Evolutionary conservation across 2,888 invertebrate species (phyloP).

Genomic region (Anthoptus insignis): DNA sequence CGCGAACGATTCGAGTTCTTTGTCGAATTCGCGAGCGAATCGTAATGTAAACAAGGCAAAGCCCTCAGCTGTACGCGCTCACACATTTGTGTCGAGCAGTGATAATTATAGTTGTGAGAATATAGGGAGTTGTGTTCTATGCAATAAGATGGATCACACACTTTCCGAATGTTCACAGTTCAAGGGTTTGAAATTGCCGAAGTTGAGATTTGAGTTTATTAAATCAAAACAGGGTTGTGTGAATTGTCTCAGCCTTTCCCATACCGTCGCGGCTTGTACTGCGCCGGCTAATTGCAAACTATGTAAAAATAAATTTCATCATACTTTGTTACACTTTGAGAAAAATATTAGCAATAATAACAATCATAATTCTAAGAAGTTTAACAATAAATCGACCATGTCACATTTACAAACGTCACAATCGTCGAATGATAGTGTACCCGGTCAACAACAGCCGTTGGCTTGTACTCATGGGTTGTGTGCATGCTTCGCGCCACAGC

Average conservation of each 20-base stretch:
- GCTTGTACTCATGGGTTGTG: not conserved
- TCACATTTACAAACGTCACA: not conserved
- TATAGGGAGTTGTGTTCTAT: not conserved
- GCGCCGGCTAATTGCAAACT: not conserved
- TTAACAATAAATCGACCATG: not conserved
- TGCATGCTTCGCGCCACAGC: not conserved
- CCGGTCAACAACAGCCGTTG: not conserved
- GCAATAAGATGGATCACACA: not conserved
- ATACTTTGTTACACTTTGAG: not conserved
- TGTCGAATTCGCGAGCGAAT: not conserved
- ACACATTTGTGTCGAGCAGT: not conserved
- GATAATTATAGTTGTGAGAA: not conserved
- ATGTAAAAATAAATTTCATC: not conserved
- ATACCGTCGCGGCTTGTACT: not conserved
- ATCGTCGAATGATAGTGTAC: not conserved
- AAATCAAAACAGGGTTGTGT: constrained; percentile 5
- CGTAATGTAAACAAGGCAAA: not conserved
- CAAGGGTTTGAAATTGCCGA: not conserved
- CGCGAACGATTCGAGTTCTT: not conserved
- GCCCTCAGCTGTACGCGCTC: not conserved
- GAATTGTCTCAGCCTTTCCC: not conserved
- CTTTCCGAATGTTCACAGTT: constrained; percentile 6
- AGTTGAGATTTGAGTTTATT: not conserved
- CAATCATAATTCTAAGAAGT: not conserved
- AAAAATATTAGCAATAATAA: not conserved